Conservation (phyloP, 2,797 vertebrate species). For the Onychomys torridus region DNA sequence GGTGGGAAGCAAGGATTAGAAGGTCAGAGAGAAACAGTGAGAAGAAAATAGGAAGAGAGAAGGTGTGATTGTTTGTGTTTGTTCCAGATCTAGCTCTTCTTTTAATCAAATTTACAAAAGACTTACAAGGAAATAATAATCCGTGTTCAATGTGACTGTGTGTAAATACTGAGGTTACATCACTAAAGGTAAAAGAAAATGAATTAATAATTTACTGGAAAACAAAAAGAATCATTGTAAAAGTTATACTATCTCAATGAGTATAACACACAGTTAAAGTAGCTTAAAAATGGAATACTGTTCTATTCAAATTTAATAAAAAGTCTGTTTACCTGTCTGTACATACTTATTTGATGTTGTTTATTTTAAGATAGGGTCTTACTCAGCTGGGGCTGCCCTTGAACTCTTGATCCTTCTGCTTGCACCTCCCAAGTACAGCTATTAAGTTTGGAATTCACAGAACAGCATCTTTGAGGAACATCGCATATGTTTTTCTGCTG, state of each 20-base stretch:
- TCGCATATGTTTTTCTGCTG: background rate
- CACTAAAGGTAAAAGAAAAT: conserved; percentile 40
- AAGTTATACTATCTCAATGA: background rate
- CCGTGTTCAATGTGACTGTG: background rate
- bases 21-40: conserved; percentile 64
- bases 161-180: background rate
- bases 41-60: conserved; percentile 52
- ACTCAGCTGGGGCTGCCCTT: background rate
- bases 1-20: conserved; percentile 62
- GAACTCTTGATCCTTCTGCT: background rate
- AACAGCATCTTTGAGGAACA: background rate
- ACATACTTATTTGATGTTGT: background rate
- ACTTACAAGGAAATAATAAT: conserved; percentile 11
- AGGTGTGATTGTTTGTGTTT: background rate
- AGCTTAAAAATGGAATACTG: background rate
- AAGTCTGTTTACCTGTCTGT: background rate
- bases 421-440: background rate
- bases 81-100: background rate
- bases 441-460: conserved; percentile 34
- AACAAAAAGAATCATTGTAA: background rate
- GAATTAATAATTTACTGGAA: background rate
- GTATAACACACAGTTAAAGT: background rate
- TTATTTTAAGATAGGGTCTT: background rate
- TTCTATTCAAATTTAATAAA: conserved; percentile 48
- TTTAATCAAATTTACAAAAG: conserved; percentile 13